phyloP scores from a whole-genome alignment of 2,797 vertebrate species.

The Zalophus californianus region DNA sequence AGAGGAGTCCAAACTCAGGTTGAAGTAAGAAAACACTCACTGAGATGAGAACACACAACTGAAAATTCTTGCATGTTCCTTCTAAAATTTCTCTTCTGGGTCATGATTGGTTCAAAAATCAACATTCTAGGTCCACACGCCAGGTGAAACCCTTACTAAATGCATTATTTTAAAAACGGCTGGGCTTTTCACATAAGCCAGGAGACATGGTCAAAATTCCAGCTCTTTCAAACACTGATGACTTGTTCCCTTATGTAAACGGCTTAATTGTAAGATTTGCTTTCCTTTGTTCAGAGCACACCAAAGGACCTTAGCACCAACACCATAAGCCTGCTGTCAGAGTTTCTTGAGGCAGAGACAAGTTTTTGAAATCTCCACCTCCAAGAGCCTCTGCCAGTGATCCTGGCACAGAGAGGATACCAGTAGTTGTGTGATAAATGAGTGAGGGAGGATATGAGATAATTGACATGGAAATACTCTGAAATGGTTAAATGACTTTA shows the following conservation, averaged over 20 bases:
- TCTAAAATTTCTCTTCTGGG: background rate
- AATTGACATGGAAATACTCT: background rate
- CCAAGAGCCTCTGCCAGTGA: background rate
- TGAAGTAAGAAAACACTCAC: background rate
- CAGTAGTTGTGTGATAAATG: background rate
- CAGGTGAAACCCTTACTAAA: background rate
- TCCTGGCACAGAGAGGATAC: background rate
- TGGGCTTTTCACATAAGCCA: background rate
- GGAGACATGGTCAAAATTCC: background rate
- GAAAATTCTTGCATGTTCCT: background rate
- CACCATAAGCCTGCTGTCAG: fast-evolving
- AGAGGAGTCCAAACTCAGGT: background rate
- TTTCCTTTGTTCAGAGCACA: background rate
- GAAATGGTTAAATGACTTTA: conserved; percentile 7
- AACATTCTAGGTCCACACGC: background rate
- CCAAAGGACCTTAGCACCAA: background rate
- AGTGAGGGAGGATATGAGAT: background rate
- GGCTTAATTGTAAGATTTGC: background rate
- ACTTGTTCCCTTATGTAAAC: background rate
- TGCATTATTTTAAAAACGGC: background rate
- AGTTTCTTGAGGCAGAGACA: background rate
- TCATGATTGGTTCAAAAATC: background rate
- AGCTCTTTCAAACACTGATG: background rate
- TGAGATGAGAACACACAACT: background rate
- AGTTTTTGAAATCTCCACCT: background rate